phyloP scores from a whole-genome alignment of 1,140 invertebrate species.

The Tribolium castaneum region DNA sequence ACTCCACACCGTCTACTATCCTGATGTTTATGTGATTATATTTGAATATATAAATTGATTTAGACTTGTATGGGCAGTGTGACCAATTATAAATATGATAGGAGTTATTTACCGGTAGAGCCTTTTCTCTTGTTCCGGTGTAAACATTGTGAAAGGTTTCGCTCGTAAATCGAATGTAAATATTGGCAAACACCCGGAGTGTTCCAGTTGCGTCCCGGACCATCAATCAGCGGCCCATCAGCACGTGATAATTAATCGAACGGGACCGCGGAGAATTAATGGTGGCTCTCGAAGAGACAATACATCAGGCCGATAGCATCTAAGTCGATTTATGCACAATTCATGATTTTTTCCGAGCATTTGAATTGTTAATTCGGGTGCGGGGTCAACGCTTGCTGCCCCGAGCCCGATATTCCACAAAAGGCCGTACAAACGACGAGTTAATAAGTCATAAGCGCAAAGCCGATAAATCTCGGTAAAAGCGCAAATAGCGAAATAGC shows the following conservation, averaged over 20 bases:
- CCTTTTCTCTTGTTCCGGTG: slow-evolving; percentile 37
- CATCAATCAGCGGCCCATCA: slow-evolving; percentile 3
- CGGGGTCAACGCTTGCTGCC: background rate
- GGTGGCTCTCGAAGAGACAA: slow-evolving; percentile 13
- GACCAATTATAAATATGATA: slow-evolving; percentile 46
- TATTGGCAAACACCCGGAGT: no score
- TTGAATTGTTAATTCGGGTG: slow-evolving; percentile 32
- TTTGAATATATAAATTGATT: slow-evolving; percentile 52
- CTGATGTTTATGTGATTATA: slow-evolving; percentile 47
- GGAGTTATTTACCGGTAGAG: slow-evolving; percentile 37
- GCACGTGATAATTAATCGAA: slow-evolving; percentile 17
- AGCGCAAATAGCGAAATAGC: slow-evolving; percentile 30
- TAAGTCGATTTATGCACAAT: slow-evolving; percentile 27
- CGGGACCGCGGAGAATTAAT: slow-evolving; percentile 15
- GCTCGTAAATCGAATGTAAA: background rate
- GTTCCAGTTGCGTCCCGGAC: background rate
- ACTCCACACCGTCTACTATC: slow-evolving; percentile 33
- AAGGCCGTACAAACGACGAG: slow-evolving; percentile 3
- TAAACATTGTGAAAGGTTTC: slow-evolving; percentile 22
- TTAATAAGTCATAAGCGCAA: background rate
- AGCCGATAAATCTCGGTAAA: slow-evolving; percentile 12
- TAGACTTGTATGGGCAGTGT: slow-evolving; percentile 44
- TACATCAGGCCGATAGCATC: slow-evolving; percentile 33
- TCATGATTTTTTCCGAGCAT: slow-evolving; percentile 38
- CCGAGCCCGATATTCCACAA: background rate